A percentile compares a stretch with the other conserved stretches of the same genome.
These are phyloP conservation scores for Brachionus plicatilis DNA, from an alignment of 1,140 invertebrate genomes.

Conservation along the genomic window DNA sequence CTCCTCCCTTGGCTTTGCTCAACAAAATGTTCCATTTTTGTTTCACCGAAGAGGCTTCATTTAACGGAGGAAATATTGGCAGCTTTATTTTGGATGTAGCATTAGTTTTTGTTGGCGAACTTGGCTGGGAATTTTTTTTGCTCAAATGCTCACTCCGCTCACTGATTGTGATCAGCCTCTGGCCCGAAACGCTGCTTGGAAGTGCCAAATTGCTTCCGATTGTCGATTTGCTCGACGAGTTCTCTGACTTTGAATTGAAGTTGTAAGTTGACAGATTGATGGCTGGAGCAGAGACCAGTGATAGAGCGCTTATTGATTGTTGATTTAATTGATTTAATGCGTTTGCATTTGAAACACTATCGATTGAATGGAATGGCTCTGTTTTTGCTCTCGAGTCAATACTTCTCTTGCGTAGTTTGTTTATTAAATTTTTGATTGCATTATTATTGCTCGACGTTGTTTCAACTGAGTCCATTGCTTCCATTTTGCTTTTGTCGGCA, in stretches of 20 bases:
- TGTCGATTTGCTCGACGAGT: not conserved
- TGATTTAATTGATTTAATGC: conserved; percentile 2
- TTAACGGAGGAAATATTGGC: conserved; percentile 1
- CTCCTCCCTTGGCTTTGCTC: conserved; percentile 35
- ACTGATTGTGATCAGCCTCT: conserved; percentile 13
- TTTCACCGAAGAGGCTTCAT: conserved; percentile 35
- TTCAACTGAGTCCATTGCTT: not conserved
- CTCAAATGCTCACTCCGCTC: not conserved
- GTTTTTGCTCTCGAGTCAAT: conserved; percentile 6
- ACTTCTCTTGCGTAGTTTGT: conserved; percentile 19
- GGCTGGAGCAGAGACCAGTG: not conserved
- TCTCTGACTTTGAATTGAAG: not conserved
- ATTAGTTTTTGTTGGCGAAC: not conserved
- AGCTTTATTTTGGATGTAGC: not conserved
- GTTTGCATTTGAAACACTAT: not conserved
- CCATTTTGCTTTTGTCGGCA: conserved; percentile 49
- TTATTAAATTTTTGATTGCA: conserved; percentile 19
- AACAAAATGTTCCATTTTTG: conserved; percentile 39
- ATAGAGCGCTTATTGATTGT: conserved; percentile 13
- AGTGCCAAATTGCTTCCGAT: not conserved
- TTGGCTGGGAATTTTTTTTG: not conserved
- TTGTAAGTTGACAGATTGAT: not conserved
- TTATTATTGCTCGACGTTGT: not conserved
- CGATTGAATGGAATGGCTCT: not conserved
- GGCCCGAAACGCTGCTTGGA: conserved; percentile 15